Evolutionary conservation across 2,113 vertebrate species (phyloP).

Genomic region (Artemisiospiza belli): DNA sequence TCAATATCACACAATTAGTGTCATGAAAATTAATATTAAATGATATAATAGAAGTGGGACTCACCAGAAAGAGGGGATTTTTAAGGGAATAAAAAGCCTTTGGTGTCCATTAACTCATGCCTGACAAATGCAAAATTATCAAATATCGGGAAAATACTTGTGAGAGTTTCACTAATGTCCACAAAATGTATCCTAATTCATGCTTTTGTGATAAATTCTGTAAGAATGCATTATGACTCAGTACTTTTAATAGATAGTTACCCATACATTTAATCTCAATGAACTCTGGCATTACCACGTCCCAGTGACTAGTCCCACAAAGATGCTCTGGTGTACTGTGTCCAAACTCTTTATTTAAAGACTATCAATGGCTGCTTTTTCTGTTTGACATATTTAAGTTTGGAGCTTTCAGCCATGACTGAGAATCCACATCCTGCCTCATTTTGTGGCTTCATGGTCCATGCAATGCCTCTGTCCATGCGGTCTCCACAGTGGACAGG

Average conservation of each 20-base stretch:
- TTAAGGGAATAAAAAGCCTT: conserved; percentile 47
- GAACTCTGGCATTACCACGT: background rate
- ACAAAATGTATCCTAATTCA: conserved; percentile 65
- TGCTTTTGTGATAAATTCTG: conserved; percentile 56
- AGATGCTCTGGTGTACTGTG: background rate
- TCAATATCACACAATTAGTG: conserved; percentile 65
- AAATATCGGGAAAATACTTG: conserved; percentile 67
- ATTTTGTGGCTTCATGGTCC: background rate
- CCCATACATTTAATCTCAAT: conserved; percentile 27
- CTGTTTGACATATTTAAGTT: background rate
- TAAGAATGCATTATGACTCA: conserved; percentile 49
- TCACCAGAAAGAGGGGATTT: conserved; percentile 20
- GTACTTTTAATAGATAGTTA: background rate
- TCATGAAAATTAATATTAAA: conserved; percentile 69
- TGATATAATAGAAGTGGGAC: conserved; percentile 23
- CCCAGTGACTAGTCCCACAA: background rate
- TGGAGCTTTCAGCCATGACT: background rate
- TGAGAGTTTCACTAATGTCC: conserved; percentile 52
- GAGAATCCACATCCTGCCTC: background rate
- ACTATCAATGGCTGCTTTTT: background rate
- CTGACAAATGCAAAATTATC: conserved; percentile 66
- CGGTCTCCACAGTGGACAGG: background rate
- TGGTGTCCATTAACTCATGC: conserved; percentile 65
- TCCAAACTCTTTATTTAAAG: background rate
- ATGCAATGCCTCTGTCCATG: background rate